phyloP scores from a whole-genome alignment of 2,797 vertebrate genomes.

The Galaxias olidus region DNA sequence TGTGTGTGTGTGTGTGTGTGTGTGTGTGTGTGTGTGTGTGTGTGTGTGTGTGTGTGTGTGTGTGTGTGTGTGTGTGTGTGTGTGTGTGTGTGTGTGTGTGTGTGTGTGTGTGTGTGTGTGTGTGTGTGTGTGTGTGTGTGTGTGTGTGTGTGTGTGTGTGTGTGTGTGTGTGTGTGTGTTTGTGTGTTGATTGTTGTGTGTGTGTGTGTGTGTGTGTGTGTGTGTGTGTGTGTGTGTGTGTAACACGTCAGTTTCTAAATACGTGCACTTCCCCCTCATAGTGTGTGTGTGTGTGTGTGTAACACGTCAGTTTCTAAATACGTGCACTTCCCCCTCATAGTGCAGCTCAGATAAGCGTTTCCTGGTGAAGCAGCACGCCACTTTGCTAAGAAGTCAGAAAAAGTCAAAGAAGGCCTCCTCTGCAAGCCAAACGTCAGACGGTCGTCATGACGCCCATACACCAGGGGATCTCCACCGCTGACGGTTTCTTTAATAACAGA shows the following conservation, averaged over 20 bases:
- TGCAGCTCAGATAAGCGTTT: conserved; percentile 77
- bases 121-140: background rate
- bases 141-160: no score
- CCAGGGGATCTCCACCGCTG: no score
- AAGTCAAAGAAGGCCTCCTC: background rate
- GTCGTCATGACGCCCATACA: no score
- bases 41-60: background rate
- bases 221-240: background rate
- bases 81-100: background rate
- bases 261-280: conserved; percentile 30
- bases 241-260: no score
- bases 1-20: conserved; percentile 1
- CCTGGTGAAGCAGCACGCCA: conserved; percentile 70
- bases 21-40: background rate
- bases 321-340: conserved; percentile 42
- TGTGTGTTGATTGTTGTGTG: conserved; percentile 11
- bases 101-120: no score
- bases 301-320: no score
- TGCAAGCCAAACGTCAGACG: background rate
- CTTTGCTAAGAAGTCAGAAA: conserved; percentile 41
- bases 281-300: background rate
- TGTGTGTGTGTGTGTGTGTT: background rate
- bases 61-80: conserved; percentile 7
- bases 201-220: background rate
- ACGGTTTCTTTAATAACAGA: no score